Evolutionary conservation across 2,888 invertebrate genomes (phyloP).

Genomic region (Syrista parreyssii): DNA sequence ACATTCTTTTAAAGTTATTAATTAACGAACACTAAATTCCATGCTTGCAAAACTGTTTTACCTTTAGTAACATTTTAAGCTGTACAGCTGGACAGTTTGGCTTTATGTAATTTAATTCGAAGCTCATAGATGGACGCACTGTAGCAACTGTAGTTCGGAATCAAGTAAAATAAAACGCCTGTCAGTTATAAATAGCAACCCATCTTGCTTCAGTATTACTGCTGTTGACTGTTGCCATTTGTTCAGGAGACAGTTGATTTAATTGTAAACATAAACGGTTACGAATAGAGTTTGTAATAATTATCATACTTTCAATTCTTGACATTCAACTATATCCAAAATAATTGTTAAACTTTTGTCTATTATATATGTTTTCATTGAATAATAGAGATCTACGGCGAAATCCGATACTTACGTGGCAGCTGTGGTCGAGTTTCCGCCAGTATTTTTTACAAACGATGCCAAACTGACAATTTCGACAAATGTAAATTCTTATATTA

Average conservation of each 20-base stretch:
- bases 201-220: background rate
- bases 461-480: background rate
- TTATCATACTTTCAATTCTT: background rate
- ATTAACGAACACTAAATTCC: background rate
- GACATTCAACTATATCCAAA: background rate
- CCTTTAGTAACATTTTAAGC: background rate
- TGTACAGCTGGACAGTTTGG: background rate
- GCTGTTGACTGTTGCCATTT: background rate
- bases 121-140: background rate
- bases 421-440: slow-evolving; percentile 50
- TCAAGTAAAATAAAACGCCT: background rate
- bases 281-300: background rate
- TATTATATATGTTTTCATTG: background rate
- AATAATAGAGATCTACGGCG: slow-evolving; percentile 32
- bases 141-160: background rate
- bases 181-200: background rate
- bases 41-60: background rate
- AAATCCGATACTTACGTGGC: slow-evolving; percentile 40
- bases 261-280: background rate
- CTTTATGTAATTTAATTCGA: background rate
- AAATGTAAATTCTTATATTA: background rate
- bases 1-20: background rate
- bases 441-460: slow-evolving; percentile 11
- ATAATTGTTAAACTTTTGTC: background rate
- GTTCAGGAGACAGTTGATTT: background rate